phyloP scores from a whole-genome alignment of 2,888 invertebrate genomes.

The Drosophila leonis region DNA sequence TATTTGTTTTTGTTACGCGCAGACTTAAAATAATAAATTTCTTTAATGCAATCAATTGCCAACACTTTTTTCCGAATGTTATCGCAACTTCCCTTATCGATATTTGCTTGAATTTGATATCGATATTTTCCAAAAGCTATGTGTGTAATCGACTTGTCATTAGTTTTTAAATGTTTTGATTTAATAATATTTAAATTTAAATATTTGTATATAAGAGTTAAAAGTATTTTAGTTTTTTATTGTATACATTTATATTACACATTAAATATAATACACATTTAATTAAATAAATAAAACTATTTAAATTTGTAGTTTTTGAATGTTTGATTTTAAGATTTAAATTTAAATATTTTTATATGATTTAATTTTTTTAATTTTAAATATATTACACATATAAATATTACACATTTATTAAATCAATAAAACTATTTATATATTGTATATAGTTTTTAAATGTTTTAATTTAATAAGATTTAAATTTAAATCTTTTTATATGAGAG shows the following conservation, averaged over 20 bases:
- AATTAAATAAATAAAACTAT: not conserved
- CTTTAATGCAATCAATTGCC: constrained; percentile 44
- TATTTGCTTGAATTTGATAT: not conserved
- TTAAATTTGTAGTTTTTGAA: not conserved
- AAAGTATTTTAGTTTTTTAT: not conserved
- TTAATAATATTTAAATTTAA: not conserved
- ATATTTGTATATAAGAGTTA: not conserved
- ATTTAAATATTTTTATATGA: too few species aligned
- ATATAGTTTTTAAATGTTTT: not conserved
- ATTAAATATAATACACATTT: not conserved
- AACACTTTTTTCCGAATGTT: constrained; percentile 43
- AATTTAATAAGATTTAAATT: not conserved
- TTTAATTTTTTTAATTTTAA: too few species aligned
- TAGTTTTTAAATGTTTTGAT: not conserved
- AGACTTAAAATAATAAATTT: constrained; percentile 24
- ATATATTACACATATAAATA: not conserved
- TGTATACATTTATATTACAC: not conserved
- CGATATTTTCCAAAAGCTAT: constrained; percentile 20
- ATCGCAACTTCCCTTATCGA: constrained; percentile 29
- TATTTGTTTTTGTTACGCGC: constrained; percentile 35
- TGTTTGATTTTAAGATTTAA: too few species aligned
- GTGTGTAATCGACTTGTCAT: not conserved
- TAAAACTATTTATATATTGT: too few species aligned
- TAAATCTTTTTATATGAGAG: not conserved
- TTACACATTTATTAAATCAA: not conserved